Evolutionary conservation across 2,888 invertebrate genomes (phyloP).

Genomic region (Pterostichus madidus): DNA sequence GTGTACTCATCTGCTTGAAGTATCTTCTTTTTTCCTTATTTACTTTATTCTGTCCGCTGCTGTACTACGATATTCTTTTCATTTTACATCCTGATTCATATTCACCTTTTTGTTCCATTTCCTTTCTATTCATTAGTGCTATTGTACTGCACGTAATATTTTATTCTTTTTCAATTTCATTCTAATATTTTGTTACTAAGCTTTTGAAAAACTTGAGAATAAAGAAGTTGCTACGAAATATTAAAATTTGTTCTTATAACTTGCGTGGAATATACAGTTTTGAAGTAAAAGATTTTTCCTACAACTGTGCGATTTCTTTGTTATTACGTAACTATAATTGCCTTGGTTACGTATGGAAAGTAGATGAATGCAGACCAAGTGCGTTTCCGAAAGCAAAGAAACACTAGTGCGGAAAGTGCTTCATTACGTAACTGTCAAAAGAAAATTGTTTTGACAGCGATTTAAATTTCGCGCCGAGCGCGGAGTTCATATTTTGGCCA

Average conservation of each 20-base stretch:
- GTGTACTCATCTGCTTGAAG: neutral
- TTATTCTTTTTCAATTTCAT: slow-evolving; percentile 4
- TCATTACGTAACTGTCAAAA: too few species aligned
- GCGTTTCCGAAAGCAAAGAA: too few species aligned
- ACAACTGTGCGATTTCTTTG: too few species aligned
- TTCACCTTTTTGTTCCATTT: slow-evolving; percentile 4
- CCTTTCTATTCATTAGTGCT: neutral
- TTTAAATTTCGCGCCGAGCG: too few species aligned
- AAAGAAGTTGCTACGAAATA: neutral
- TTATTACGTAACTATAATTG: too few species aligned
- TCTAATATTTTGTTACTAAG: neutral
- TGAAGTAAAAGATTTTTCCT: neutral
- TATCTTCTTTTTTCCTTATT: slow-evolving; percentile 6
- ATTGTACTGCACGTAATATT: neutral
- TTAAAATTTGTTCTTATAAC: neutral
- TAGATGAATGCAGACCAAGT: too few species aligned
- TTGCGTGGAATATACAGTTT: neutral
- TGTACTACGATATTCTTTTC: neutral
- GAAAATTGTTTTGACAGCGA: too few species aligned
- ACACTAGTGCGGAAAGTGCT: too few species aligned
- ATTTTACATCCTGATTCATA: neutral
- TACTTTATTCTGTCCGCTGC: neutral
- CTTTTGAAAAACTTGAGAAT: neutral
- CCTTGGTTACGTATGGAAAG: too few species aligned
- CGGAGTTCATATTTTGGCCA: too few species aligned